phyloP scores from a whole-genome alignment of 2,888 invertebrate genomes.

The Amiota minor region DNA sequence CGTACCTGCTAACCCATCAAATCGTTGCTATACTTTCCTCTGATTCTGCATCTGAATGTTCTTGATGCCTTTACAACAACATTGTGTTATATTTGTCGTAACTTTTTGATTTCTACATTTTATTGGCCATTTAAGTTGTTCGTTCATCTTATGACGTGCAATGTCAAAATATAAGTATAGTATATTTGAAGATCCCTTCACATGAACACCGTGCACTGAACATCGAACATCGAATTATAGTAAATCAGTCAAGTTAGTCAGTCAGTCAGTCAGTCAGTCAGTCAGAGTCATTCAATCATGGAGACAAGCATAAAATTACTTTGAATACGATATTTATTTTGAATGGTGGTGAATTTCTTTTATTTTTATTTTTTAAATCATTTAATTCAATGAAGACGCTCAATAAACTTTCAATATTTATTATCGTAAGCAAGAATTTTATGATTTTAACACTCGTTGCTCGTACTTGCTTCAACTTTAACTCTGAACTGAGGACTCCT shows the following conservation, averaged over 20 bases:
- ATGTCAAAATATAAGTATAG: background rate
- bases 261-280: too few species aligned
- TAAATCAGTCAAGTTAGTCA: too few species aligned
- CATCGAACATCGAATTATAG: too few species aligned
- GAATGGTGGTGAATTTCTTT: background rate
- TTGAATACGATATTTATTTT: constrained; percentile 5
- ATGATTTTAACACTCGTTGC: background rate
- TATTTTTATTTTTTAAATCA: background rate
- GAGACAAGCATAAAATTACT: background rate
- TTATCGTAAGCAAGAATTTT: constrained; percentile 19
- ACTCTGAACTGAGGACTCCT: too few species aligned
- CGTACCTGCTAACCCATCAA: background rate
- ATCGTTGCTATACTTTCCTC: background rate
- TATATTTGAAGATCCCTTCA: background rate
- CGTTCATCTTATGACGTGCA: background rate
- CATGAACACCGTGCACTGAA: background rate
- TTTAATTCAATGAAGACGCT: constrained; percentile 25
- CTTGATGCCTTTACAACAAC: too few species aligned
- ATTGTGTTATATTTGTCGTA: background rate
- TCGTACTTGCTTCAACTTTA: too few species aligned
- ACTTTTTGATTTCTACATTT: constrained; percentile 11
- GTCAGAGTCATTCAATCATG: too few species aligned
- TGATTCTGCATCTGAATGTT: too few species aligned
- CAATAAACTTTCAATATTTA: constrained; percentile 24
- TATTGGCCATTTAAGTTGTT: constrained; percentile 16